These are phyloP conservation scores for Blastomussa wellsi DNA, from an alignment of 92 coral and sea anemone genomes.

Conservation along the genomic window DNA sequence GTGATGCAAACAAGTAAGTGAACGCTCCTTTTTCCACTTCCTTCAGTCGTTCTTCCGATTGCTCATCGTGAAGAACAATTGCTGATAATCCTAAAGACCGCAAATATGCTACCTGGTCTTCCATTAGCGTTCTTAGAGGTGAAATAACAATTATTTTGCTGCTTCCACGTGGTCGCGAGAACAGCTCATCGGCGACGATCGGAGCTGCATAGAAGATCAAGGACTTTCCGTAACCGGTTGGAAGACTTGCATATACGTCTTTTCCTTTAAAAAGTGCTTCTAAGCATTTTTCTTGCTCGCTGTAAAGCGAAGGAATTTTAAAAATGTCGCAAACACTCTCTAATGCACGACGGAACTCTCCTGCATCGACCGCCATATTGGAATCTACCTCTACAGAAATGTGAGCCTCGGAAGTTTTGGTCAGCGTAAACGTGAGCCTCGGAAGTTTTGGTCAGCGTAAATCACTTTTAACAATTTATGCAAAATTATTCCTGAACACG, in stretches of 20 bases:
- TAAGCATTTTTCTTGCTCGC: slow-evolving; percentile 56
- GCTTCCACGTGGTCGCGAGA: slow-evolving; percentile 50
- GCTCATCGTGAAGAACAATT: slow-evolving; percentile 64
- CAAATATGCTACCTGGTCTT: slow-evolving; percentile 63
- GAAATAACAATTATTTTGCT: slow-evolving; percentile 62
- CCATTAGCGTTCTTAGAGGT: slow-evolving; percentile 61
- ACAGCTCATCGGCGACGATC: slow-evolving; percentile 51
- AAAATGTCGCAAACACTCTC: slow-evolving; percentile 49
- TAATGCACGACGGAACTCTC: slow-evolving; percentile 14
- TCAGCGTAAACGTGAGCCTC: too few species aligned
- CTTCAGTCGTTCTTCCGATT: slow-evolving; percentile 41
- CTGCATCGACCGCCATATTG: slow-evolving; percentile 42
- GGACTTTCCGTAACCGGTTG: too few species aligned
- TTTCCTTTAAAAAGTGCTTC: slow-evolving; percentile 50
- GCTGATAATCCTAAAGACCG: slow-evolving; percentile 53
- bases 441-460: too few species aligned
- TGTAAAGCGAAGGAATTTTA: slow-evolving; percentile 54
- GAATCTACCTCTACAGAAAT: slow-evolving; percentile 14
- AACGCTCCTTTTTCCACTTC: slow-evolving; percentile 49
- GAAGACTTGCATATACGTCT: slow-evolving; percentile 64
- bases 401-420: too few species aligned
- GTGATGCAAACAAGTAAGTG: slow-evolving; percentile 53
- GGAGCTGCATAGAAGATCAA: slow-evolving; percentile 69
- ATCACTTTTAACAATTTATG: too few species aligned
- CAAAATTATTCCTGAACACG: too few species aligned